Base-by-base conservation (phyloP, 2,797 vertebrate species). In the Micropoecilia bifurca region DNA sequence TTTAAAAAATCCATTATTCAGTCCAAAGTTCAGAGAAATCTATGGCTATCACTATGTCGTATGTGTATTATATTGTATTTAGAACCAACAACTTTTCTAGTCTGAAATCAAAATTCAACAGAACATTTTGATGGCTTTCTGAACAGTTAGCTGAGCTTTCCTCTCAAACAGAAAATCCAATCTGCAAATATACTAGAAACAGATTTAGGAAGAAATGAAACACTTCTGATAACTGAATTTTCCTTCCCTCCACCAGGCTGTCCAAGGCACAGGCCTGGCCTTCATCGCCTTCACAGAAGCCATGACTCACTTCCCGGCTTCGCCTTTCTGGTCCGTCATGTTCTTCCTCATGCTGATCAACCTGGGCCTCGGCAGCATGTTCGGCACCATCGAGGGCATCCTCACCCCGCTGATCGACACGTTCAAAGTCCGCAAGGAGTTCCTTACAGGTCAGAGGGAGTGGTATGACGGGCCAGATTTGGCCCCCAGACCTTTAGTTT, bases 221-320 rank as follows among this genome's bases (percentile, higher is more conserved):
- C 1, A 14, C 14, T 22, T 18, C 6, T 66, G 18, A 2, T 39
- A 66, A 2, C 12, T 41, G 36, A n/a, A 16, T 13, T 14, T n/a
- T 36, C 25, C 59, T 33, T 4, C 71, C 22, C 18, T 43, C 10
- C 20, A 14, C 55, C 95, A 99, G 98, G 96, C 98, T 0, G 97
- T 98, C 78, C 98, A 99, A 86, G 98, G 98, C 69, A 99, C 98
- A 50, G 98, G 98, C 13, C 94, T 99, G 93, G 98, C 98, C 86
- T 99, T 99, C 89, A 99, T 99, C 63, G 97, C 98, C 90, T 99
- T 99, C 92, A 99, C 98, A 0, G 98, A 99, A 95, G 98, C 98
- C 25, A 99, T 99, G 98, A 98, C 98, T 1, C 98, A 98, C 88
- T 99, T 99, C 85, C 98, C 98, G 5, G 98, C 97, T 20, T 97